Percentiles rank a stretch among this genome's conserved stretches.
phyloP scores from a whole-genome alignment of 1,140 invertebrate species.

The Trichonephila inaurata region DNA sequence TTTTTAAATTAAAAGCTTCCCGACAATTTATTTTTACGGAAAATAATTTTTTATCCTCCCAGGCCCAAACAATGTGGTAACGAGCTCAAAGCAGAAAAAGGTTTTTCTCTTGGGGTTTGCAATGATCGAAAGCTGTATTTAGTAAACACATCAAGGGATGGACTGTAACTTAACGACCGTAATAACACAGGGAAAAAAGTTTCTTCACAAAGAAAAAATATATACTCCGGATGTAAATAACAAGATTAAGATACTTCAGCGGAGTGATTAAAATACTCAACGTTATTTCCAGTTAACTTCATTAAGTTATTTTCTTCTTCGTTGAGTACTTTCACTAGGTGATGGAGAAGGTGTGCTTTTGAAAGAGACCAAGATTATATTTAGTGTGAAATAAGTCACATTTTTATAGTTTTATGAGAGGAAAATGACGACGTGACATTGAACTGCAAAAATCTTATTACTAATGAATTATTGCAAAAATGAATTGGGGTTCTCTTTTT shows the following conservation, averaged over 20 bases:
- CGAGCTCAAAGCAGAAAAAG: neutral
- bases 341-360: conserved; percentile 16
- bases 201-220: conserved; percentile 24
- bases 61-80: conserved; percentile 5
- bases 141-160: conserved; percentile 72
- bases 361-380: conserved; percentile 8
- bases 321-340: neutral
- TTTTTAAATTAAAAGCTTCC: conserved; percentile 25
- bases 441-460: too few species aligned
- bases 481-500: too few species aligned
- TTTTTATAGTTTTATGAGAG: neutral
- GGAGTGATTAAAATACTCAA: conserved; percentile 71
- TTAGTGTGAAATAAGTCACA: conserved; percentile 5
- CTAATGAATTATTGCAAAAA: too few species aligned
- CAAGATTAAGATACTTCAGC: conserved; percentile 67
- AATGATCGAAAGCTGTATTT: conserved; percentile 66
- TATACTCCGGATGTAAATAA: conserved; percentile 48
- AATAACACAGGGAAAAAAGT: conserved; percentile 43
- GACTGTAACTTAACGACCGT: conserved; percentile 53
- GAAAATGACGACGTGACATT: neutral
- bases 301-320: conserved; percentile 35
- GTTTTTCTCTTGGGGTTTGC: neutral
- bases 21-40: neutral
- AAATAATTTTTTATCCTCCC: conserved; percentile 11
- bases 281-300: conserved; percentile 67